Evolutionary conservation across 2,113 vertebrate genomes (phyloP).

Genomic region (Polypterus bichir): DNA sequence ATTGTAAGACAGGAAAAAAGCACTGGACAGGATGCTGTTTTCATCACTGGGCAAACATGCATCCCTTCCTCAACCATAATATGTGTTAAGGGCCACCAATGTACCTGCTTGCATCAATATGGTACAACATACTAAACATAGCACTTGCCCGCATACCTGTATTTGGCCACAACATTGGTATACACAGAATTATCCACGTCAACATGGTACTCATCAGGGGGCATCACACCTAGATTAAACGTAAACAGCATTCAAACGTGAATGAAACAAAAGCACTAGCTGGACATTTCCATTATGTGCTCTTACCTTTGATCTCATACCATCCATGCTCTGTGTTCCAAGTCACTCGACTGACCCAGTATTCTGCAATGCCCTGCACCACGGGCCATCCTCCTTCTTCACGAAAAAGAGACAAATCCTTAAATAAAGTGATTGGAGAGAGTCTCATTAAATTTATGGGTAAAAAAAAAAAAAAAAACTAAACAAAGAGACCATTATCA

Average conservation of each 20-base stretch:
- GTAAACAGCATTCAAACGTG: not conserved
- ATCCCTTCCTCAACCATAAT: too few relatives aligned
- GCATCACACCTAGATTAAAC: conserved; percentile 69
- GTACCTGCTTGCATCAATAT: too few relatives aligned
- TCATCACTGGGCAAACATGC: too few relatives aligned
- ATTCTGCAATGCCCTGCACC: conserved; percentile 68
- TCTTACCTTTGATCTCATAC: conserved; percentile 71
- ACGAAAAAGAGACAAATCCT: conserved; percentile 75
- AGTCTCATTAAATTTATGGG: too few relatives aligned
- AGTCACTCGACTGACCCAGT: conserved; percentile 80
- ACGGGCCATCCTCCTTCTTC: conserved; percentile 65
- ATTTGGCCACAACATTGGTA: conserved; percentile 72
- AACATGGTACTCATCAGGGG: conserved; percentile 78
- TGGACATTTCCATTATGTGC: not conserved
- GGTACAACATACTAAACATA: too few relatives aligned
- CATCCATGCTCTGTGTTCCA: conserved; percentile 59
- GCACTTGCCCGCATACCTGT: conserved; percentile 45
- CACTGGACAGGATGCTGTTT: too few relatives aligned
- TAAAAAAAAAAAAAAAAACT: too few relatives aligned
- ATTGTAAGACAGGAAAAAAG: too few relatives aligned
- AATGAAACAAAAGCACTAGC: not conserved
- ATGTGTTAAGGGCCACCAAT: too few relatives aligned
- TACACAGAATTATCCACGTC: conserved; percentile 75
- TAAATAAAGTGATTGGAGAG: conserved; percentile 3
- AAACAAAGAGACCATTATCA: too few relatives aligned